Evolutionary conservation across 2,113 vertebrate species (phyloP), one percentile per base, ranked within the genome.

Genomic region (Chaetura pelagica): DNA sequence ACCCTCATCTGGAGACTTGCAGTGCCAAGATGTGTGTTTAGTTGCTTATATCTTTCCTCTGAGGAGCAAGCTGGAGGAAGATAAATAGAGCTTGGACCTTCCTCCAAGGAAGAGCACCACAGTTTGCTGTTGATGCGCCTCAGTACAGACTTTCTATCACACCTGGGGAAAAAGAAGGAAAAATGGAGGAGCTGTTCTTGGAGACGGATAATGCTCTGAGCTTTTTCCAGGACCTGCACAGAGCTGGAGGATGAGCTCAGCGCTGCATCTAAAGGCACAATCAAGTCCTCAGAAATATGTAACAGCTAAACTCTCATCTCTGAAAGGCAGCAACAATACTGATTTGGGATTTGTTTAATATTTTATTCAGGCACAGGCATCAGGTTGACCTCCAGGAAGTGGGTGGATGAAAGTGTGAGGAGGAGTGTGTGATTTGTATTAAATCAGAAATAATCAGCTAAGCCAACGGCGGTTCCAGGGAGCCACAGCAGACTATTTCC

Each of bases 391-490:
- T 94, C 55, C n/a, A 77, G 55, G 73, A 95, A 76, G 67, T 61
- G 24, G 22, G 46, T 68, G 35, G 62, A 73, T 94, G 59, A 55
- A 80, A 82, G 57, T 32, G 32, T 66, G 69, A 84, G 52, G 27
- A 52, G 8, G 62, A 51, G 24, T 68, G 79, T 83, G 74, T 82
- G 66, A 89, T 87, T 80, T 88, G 46, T 94, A 73, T 96, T 90
- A 94, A 92, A 89, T 95, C 67, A 96, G 94, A 96, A 97, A 86
- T 80, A 97, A 93, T 84, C 95, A 75, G 95, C 94, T 96, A 97
- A 96, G 66, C 89, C 91, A 78, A 90, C 82, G 83, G 80, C 16
- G 26, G 81, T 95, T 79, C n/a, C 72, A 64, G 61, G 5, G 94
- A 94, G 66, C 78, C 84, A 82, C 91, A 93, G 84, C 51, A 94